phyloP scores from a whole-genome alignment of 2,797 vertebrate genomes.

The Champsocephalus gunnari region DNA sequence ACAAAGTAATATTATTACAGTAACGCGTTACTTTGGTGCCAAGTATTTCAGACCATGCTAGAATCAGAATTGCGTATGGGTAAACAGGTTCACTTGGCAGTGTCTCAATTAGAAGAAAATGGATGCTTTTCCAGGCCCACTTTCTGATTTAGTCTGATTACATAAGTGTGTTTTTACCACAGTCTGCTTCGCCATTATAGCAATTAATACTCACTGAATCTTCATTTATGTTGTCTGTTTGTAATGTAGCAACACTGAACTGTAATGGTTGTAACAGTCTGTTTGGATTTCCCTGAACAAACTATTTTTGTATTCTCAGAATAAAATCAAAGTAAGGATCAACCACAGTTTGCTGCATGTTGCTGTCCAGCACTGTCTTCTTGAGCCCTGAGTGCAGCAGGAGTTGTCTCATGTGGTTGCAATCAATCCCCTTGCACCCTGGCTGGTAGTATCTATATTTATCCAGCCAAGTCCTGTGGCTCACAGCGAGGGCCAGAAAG shows the following conservation, averaged over 20 bases:
- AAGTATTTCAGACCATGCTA: slow-evolving; percentile 3
- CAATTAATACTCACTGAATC: slow-evolving; percentile 1
- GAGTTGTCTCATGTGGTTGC: slow-evolving; percentile 38
- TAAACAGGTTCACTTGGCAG: slow-evolving; percentile 38
- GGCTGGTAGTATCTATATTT: slow-evolving; percentile 44
- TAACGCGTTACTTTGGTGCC: not conserved
- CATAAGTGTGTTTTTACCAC: slow-evolving; percentile 18
- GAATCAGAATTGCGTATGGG: slow-evolving; percentile 29
- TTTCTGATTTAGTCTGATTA: slow-evolving; percentile 36
- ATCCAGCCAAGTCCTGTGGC: slow-evolving; percentile 29
- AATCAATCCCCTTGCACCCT: slow-evolving; percentile 36
- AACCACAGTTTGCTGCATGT: slow-evolving; percentile 19
- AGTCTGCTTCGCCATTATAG: not conserved
- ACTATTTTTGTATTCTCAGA: slow-evolving; percentile 2
- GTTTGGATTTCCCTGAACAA: slow-evolving; percentile 5
- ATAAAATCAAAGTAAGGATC: slow-evolving; percentile 23
- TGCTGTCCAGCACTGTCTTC: slow-evolving; percentile 18
- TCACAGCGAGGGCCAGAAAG: slow-evolving; percentile 15
- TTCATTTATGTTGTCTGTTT: slow-evolving; percentile 14
- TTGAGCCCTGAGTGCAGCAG: slow-evolving; percentile 32
- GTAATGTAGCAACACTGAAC: slow-evolving; percentile 7
- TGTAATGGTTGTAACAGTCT: slow-evolving; percentile 11
- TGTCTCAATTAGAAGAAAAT: slow-evolving; percentile 27
- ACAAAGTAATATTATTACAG: no score
- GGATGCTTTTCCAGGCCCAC: slow-evolving; percentile 12